phyloP scores from a whole-genome alignment of 2,113 vertebrate genomes.

The Hippocampus abdominalis region DNA sequence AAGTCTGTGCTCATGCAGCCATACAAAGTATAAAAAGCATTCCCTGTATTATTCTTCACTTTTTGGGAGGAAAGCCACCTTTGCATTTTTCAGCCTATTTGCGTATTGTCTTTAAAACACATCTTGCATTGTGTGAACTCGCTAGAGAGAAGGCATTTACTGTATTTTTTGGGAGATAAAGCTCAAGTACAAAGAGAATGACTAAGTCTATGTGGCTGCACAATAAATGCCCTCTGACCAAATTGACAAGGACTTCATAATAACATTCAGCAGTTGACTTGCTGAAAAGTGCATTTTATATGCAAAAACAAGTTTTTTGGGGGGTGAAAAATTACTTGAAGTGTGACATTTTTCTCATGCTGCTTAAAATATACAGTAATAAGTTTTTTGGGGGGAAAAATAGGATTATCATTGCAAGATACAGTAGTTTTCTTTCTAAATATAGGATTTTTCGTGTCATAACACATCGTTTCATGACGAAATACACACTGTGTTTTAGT shows the following conservation, averaged over 20 bases:
- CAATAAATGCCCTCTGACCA: background rate
- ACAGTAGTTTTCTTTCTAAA: background rate
- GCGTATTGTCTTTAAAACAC: background rate
- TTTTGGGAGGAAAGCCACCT: background rate
- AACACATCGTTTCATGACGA: background rate
- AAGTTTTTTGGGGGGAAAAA: background rate
- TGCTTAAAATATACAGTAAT: background rate
- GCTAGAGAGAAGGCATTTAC: background rate
- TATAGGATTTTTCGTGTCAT: background rate
- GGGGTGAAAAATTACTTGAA: too few relatives aligned
- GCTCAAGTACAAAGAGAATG: background rate
- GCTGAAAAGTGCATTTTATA: background rate
- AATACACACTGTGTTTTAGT: background rate
- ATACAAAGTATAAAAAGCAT: background rate
- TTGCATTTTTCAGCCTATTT: background rate
- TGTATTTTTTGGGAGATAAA: background rate
- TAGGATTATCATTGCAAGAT: background rate
- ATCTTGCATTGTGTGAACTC: background rate
- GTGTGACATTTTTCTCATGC: background rate
- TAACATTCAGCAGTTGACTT: background rate
- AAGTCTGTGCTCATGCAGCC: background rate
- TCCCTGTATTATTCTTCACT: background rate
- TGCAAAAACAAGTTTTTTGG: background rate
- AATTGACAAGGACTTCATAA: background rate
- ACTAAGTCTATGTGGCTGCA: background rate